Percentiles rank a stretch among this genome's conserved stretches.
Conservation (phyloP, 2,113 vertebrate genomes). For the Carollia perspicillata region DNA sequence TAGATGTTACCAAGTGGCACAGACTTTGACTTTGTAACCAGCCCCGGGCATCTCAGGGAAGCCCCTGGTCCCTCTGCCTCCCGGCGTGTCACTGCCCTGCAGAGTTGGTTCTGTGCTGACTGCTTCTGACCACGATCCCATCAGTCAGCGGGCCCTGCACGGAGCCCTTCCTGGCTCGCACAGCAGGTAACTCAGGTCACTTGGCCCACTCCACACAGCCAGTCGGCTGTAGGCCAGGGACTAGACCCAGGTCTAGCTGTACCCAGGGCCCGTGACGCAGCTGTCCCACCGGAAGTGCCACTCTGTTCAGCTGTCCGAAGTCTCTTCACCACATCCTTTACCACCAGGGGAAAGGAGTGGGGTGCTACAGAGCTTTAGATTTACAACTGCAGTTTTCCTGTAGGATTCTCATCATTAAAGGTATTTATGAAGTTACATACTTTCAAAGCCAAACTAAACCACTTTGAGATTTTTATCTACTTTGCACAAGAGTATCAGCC, state of each 20-base stretch:
- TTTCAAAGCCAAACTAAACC: background rate
- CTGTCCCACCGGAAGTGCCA: background rate
- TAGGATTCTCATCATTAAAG: background rate
- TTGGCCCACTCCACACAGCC: background rate
- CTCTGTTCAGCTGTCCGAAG: background rate
- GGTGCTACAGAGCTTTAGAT: background rate
- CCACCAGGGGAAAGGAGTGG: background rate
- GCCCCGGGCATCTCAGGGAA: background rate
- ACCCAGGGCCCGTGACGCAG: background rate
- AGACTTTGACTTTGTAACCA: background rate
- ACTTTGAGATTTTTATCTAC: background rate
- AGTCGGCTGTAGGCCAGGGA: background rate
- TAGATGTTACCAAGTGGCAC: background rate
- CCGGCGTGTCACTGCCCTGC: background rate
- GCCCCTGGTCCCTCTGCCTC: background rate
- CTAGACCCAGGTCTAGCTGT: background rate
- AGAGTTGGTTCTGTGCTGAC: background rate
- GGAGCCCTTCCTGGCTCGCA: background rate
- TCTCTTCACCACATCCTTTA: background rate
- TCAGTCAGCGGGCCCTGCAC: too few species aligned
- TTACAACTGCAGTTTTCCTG: background rate
- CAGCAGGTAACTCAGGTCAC: background rate
- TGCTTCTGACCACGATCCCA: accelerated
- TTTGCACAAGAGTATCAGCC: background rate
- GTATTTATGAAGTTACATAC: background rate